phyloP scores from a whole-genome alignment of 2,113 vertebrate species.

The Clarias magur region DNA sequence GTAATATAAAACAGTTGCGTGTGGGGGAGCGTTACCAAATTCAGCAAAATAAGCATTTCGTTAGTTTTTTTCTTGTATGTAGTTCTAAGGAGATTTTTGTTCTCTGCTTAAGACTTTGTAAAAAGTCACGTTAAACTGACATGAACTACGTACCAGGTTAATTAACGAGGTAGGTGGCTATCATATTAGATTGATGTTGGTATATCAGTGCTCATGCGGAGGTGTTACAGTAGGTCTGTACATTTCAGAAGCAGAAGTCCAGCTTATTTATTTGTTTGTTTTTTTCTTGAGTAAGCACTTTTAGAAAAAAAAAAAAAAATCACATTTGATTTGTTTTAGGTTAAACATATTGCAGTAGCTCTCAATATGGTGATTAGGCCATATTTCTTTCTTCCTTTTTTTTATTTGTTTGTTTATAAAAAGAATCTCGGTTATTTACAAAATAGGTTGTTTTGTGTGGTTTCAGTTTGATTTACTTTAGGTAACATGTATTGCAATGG shows the following conservation, averaged over 20 bases:
- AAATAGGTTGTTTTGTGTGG: too few relatives aligned
- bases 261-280: neutral
- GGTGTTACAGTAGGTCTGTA: too few relatives aligned
- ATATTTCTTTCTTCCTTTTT: neutral
- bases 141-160: neutral
- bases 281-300: neutral
- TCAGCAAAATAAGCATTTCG: neutral
- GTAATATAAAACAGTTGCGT: neutral
- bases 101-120: neutral
- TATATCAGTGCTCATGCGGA: neutral
- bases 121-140: neutral
- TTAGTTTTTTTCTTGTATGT: neutral
- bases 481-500: too few relatives aligned
- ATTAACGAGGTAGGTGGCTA: neutral
- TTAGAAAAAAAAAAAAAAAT: too few relatives aligned
- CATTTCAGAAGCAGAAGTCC: too few relatives aligned
- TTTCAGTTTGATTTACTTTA: too few relatives aligned
- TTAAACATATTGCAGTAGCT: neutral
- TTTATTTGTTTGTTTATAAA: neutral
- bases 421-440: too few relatives aligned
- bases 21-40: neutral
- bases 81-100: neutral
- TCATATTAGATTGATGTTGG: neutral
- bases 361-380: too few relatives aligned
- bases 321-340: too few relatives aligned